Conservation (phyloP, 2,113 vertebrate genomes). For the Xenopus laevis region DNA sequence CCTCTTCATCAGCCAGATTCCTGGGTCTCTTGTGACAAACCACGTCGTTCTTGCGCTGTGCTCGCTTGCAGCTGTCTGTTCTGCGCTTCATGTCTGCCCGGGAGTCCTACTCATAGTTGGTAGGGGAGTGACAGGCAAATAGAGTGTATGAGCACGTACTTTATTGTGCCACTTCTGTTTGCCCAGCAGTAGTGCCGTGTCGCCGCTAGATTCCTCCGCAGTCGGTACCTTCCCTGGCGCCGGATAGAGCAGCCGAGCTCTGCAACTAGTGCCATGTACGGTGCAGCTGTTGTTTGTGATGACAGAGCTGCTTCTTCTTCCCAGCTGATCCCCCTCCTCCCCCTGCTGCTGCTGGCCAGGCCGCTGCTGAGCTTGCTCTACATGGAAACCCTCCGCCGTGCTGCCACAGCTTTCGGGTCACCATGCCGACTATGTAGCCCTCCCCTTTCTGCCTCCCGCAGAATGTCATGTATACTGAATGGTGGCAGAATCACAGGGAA, state of each 20-base stretch:
- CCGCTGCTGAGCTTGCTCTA: not conserved
- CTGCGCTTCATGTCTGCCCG: constrained; percentile 23
- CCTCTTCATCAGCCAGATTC: not conserved
- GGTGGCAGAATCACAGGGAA: not conserved
- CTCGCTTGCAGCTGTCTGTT: not conserved
- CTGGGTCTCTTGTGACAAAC: not conserved
- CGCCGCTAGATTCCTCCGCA: too few species aligned
- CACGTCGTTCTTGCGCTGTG: not conserved
- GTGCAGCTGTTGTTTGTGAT: constrained; percentile 8
- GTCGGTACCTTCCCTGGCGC: not conserved
- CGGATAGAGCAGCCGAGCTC: not conserved
- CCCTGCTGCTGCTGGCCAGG: constrained; percentile 3
- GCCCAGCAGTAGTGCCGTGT: too few species aligned
- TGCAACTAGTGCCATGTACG: constrained; percentile 5
- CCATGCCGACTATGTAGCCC: not conserved
- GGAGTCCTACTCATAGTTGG: constrained; percentile 2
- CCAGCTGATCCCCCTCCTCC: not conserved
- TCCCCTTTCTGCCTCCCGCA: not conserved
- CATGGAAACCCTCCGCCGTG: constrained; percentile 4
- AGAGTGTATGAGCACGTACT: not conserved
- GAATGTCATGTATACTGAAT: not conserved
- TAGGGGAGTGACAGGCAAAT: not conserved
- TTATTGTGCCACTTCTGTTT: too few species aligned
- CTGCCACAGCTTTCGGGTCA: not conserved
- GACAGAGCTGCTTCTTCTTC: not conserved